Base-by-base conservation (phyloP, 2,113 vertebrate genomes). In the Rattus rattus region DNA sequence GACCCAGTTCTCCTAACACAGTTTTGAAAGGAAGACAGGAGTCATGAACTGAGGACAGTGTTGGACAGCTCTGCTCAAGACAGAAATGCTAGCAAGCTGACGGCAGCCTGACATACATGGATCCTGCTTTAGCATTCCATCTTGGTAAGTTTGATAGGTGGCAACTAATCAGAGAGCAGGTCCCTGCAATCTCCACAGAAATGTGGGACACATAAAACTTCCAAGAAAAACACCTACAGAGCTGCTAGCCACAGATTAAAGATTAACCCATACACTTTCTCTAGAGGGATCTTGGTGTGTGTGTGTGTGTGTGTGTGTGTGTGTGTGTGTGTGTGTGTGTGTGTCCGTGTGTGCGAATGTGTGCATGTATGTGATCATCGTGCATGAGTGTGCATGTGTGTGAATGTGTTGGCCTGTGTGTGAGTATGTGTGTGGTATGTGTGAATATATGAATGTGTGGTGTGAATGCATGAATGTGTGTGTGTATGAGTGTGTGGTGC, bases 121-220 rank as follows among this genome's bases (percentile, higher is more conserved):
- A 26, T 14, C 56, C 22, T 70, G 63, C 13, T 92, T 90, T 67
- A 79, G 76, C 26, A 0, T 52, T 95, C 75, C 63, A 2, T 72
- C 56, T 67, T 88, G 70, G 30, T 94, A 88, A 72, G 17, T 75
- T 59, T 67, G 92, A 88, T 1, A 36, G 33, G 30, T 2, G 4
- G 6, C 70, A 95, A 77, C 39, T 30, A 49, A 52, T 70, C 26
- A 87, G 7, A 75, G 77, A 92, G 72, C 86, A 69, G 87, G 73
- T 4, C 47, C 36, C 47, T 39, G 22, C 79, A 52, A 67, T 92
- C 86, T 93, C 70, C 26, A 93, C 8, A 5, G 4, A 88, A 90
- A 47, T 61, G 65, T 81, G 24, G 70, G 89, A 86, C 6, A 86
- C 91, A 77, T 47, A 26, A 91, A 96, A 87, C 63, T 77, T n/a